Conservation (phyloP, 2,888 invertebrate species). For the Orthonychiurus folsomi region DNA sequence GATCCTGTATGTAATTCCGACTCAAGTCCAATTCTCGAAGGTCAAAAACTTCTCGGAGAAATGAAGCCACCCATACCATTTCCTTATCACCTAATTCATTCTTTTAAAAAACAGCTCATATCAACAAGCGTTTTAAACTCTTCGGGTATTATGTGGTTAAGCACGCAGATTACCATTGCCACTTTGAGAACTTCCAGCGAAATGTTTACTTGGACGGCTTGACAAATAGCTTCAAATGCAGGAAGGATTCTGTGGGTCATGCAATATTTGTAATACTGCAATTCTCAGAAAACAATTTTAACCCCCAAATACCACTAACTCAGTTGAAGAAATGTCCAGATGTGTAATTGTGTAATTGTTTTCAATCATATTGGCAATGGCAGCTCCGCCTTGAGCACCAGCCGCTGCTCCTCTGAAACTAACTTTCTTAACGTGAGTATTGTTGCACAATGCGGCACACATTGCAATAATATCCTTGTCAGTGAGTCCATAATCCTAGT, state of each 20-base stretch:
- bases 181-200: constrained; percentile 16
- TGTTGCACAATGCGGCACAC: constrained; percentile 43
- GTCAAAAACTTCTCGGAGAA: constrained; percentile 43
- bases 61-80: constrained; percentile 42
- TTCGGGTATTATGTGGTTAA: no score
- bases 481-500: constrained; percentile 24
- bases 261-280: not conserved
- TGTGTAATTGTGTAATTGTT: constrained; percentile 24
- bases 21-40: constrained; percentile 47
- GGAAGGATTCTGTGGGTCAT: constrained; percentile 14
- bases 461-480: constrained; percentile 41
- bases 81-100: constrained; percentile 48
- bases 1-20: constrained; percentile 49
- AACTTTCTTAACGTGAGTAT: constrained; percentile 42
- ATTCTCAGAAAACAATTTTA: not conserved
- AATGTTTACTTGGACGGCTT: constrained; percentile 12
- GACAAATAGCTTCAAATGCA: constrained; percentile 17
- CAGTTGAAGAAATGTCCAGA: constrained; percentile 26
- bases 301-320: constrained; percentile 18
- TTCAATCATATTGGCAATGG: constrained; percentile 31
- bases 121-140: not conserved
- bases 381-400: constrained; percentile 26
- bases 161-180: constrained; percentile 14
- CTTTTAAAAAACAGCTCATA: constrained; percentile 44
- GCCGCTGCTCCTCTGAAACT: constrained; percentile 37